These are phyloP conservation scores for Sorex maritimensis DNA, from an alignment of 2,797 vertebrate species.

Conservation along the genomic window DNA sequence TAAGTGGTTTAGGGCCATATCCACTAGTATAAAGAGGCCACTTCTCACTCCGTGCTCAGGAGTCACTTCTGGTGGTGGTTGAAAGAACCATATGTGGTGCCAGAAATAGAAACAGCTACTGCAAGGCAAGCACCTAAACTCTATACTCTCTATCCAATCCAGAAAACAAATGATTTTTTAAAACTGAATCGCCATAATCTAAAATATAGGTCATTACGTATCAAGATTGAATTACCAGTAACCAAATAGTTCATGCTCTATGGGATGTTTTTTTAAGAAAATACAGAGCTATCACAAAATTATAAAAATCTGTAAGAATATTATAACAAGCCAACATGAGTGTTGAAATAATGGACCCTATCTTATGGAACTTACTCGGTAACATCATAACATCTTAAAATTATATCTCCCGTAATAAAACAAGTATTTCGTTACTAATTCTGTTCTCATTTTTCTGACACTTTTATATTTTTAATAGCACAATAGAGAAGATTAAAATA, in stretches of 20 bases:
- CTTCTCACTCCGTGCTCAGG: too few relatives aligned
- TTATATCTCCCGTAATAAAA: constrained; percentile 60
- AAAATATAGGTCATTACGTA: constrained; percentile 6
- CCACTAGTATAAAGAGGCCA: too few relatives aligned
- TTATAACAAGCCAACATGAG: constrained; percentile 33
- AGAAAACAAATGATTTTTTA: background rate
- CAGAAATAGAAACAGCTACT: too few relatives aligned
- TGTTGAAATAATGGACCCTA: background rate
- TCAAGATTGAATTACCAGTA: constrained; percentile 3
- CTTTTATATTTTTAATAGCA: constrained; percentile 69
- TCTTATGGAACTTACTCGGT: background rate
- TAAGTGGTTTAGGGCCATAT: too few relatives aligned
- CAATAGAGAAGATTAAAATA: constrained; percentile 67
- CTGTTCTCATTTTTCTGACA: constrained; percentile 54
- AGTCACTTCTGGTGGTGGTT: too few relatives aligned
- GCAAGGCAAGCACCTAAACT: too few relatives aligned
- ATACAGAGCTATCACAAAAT: constrained; percentile 1
- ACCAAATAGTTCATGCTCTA: background rate
- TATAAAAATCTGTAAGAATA: background rate
- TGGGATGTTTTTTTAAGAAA: constrained; percentile 16
- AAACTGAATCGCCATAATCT: background rate
- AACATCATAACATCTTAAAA: constrained; percentile 45
- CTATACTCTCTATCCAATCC: too few relatives aligned
- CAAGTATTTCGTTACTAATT: constrained; percentile 54
- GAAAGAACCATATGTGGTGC: too few relatives aligned